These are phyloP conservation scores for Xenopus laevis DNA, from an alignment of 2,113 vertebrate species.

Conservation along the genomic window DNA sequence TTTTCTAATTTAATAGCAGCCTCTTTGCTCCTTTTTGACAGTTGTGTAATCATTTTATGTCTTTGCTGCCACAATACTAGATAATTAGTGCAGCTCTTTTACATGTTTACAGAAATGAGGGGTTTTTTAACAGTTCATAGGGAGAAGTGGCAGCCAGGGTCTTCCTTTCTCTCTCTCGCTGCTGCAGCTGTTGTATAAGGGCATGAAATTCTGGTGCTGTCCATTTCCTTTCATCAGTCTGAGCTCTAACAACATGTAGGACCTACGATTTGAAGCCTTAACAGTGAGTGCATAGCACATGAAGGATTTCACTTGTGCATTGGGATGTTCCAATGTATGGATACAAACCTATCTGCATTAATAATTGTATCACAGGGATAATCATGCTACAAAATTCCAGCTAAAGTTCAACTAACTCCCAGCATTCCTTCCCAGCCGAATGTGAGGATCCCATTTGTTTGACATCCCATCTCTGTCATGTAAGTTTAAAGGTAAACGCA, in stretches of 20 bases:
- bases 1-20: constrained; percentile 7
- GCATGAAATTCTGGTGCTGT: constrained; percentile 47
- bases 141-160: not conserved
- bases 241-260: constrained; percentile 51
- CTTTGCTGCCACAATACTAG: constrained; percentile 8
- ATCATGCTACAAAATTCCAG: too few relatives aligned
- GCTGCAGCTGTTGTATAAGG: not conserved
- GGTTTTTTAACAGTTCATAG: not conserved
- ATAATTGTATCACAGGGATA: too few relatives aligned
- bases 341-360: too few relatives aligned
- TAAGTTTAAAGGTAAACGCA: too few relatives aligned
- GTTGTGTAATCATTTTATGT: constrained; percentile 1
- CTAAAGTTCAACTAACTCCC: too few relatives aligned
- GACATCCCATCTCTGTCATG: too few relatives aligned
- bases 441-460: too few relatives aligned
- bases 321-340: not conserved
- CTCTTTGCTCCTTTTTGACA: not conserved
- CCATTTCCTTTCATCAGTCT: constrained; percentile 49
- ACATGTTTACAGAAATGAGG: constrained; percentile 28
- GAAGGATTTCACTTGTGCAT: not conserved
- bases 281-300: constrained; percentile 63
- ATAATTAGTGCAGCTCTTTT: not conserved
- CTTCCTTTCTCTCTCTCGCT: not conserved
- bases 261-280: constrained; percentile 73
- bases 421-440: too few relatives aligned